Base-by-base conservation (phyloP, 2,888 invertebrate genomes). In the Cerceris rybyensis region DNA sequence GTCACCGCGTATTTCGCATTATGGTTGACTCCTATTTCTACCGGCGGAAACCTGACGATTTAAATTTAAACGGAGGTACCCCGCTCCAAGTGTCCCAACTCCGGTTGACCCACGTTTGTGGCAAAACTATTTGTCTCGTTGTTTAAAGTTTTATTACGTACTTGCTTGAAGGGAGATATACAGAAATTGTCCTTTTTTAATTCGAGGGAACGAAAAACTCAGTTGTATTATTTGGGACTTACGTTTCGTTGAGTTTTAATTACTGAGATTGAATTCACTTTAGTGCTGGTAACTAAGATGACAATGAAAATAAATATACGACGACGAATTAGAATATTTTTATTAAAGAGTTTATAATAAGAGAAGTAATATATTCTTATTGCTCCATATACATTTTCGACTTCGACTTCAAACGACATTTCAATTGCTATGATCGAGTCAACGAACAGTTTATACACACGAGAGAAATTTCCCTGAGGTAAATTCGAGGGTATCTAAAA, bases 121-220 rank as follows among this genome's bases (percentile, higher is more conserved):
- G 78, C 46, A 80, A 74, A 78, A 80, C 67, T 77, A 69, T 75
- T 66, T 50, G 16, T 59, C 61, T 39, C 55, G 69, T 63, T 52
- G 70, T 80, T 81, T 70, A 54, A 70, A 54, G 80, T 70, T 52
- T 81, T 68, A 80, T 81, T 78, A 74, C 71, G 63, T 46, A 54
- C 59, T 50, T 73, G 73, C 73, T 70, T 69, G 66, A 41, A 28
- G 55, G 17, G 49, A 61, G 64, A 68, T 54, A 61, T 61, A 43
- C 52, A 61, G 54, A 63, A 70, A 60, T 43, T 43, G 17, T 52
- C 11, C 11, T 8, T 46, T 11, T 46, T 46, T 46, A 4, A 46
- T 46, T 28, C 28, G 4, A 28, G 28, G 28, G 4, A 28, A 28
- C 4, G 1, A 28, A 28, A 28, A 28, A 28, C 4, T 28, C 4